Evolutionary conservation across 37 sponge, comb jelly and placozoan genomes (phyloP).

Genomic region (Diacarnus erythraeanus): DNA sequence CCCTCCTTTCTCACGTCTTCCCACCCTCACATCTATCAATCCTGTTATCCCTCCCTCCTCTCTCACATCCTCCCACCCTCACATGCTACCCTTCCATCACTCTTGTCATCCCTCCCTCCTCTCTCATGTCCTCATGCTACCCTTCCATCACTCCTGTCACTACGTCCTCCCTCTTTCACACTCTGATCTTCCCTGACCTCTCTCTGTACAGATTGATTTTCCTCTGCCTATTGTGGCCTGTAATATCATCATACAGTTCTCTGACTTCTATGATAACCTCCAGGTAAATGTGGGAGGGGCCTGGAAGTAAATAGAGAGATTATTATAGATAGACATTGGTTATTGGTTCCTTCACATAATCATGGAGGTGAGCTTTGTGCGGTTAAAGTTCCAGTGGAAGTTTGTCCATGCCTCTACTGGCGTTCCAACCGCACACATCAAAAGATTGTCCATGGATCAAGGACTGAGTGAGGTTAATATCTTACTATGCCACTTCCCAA

Average conservation of each 20-base stretch:
- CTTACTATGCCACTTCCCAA: neutral
- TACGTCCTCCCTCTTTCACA: neutral
- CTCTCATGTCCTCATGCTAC: neutral
- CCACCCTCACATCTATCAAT: too few relatives aligned
- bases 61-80: too few relatives aligned
- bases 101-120: neutral
- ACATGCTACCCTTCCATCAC: neutral
- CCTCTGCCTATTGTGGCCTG: constrained; percentile 86
- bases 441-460: constrained; percentile 16
- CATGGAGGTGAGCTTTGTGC: constrained; percentile 8
- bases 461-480: constrained; percentile 1
- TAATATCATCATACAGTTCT: constrained; percentile 87
- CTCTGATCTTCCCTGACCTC: neutral
- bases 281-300: constrained; percentile 61
- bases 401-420: constrained; percentile 7
- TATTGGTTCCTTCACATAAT: neutral
- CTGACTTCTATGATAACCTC: constrained; percentile 91
- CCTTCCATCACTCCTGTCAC: too few relatives aligned
- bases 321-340: neutral
- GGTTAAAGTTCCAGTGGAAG: constrained; percentile 2
- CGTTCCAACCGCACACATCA: constrained; percentile 16
- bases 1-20: too few relatives aligned
- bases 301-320: neutral
- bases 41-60: too few relatives aligned
- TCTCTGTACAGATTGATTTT: constrained; percentile 63